phyloP scores from a whole-genome alignment of 2,797 vertebrate species.

The Halcyon chelicuti region DNA sequence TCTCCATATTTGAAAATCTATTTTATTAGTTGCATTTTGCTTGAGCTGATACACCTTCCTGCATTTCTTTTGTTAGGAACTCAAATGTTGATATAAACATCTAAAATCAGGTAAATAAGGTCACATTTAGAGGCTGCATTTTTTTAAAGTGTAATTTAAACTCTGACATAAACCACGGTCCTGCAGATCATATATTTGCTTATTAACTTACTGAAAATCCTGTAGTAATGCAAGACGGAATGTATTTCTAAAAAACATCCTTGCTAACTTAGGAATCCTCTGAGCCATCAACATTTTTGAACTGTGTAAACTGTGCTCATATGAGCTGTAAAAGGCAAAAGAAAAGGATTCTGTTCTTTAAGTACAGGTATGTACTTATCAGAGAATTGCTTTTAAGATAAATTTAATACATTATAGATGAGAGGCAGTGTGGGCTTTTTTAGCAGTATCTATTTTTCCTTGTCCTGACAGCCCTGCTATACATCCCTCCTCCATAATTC shows the following conservation, averaged over 20 bases:
- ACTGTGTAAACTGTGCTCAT: conserved; percentile 23
- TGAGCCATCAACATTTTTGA: conserved; percentile 15
- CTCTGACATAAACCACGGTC: background rate
- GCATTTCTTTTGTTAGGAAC: conserved; percentile 21
- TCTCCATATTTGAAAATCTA: background rate
- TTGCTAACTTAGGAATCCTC: conserved; percentile 29
- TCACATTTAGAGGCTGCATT: background rate
- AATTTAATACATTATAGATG: conserved; percentile 26
- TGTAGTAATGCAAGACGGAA: conserved; percentile 2
- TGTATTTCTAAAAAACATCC: background rate
- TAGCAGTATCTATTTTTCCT: conserved; percentile 16
- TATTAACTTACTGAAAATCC: conserved; percentile 3
- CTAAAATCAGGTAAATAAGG: conserved; percentile 28
- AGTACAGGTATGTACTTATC: conserved; percentile 42
- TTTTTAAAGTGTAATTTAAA: background rate
- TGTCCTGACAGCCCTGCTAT: conserved; percentile 3
- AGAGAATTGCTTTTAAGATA: conserved; percentile 66
- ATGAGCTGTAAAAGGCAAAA: conserved; percentile 37
- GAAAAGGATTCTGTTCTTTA: conserved; percentile 41
- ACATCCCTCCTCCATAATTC: background rate
- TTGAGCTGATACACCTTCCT: background rate
- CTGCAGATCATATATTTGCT: background rate
- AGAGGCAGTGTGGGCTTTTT: background rate
- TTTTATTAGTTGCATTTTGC: background rate
- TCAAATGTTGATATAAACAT: background rate